Evolutionary conservation across 2,888 invertebrate species (phyloP).

Genomic region (Odontomyia ornata): DNA sequence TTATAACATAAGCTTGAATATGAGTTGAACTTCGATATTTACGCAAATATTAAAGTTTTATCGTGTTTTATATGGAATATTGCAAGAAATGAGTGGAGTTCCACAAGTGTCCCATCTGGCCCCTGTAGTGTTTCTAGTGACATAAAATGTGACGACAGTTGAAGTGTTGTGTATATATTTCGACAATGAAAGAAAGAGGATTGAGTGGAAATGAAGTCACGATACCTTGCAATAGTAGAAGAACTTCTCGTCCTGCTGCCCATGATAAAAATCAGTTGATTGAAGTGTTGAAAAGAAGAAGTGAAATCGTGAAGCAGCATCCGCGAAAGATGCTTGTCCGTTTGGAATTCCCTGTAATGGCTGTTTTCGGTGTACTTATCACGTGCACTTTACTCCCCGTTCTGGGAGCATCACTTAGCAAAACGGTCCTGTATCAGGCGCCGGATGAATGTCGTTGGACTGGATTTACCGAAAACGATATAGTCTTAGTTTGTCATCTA

Average conservation of each 20-base stretch:
- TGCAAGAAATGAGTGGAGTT: too few relatives aligned
- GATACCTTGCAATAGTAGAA: constrained; percentile 26
- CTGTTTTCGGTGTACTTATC: constrained; percentile 44
- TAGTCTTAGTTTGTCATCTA: constrained; percentile 79
- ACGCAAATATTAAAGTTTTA: too few relatives aligned
- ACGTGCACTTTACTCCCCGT: constrained; percentile 54
- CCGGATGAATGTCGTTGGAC: constrained; percentile 79
- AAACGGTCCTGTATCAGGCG: constrained; percentile 73
- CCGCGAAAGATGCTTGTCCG: constrained; percentile 5
- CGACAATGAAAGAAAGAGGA: constrained; percentile 12
- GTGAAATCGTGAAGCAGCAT: constrained; percentile 24
- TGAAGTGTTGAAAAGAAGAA: constrained; percentile 36
- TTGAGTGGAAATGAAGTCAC: constrained; percentile 31
- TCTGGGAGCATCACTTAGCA: constrained; percentile 62
- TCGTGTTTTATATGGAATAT: constrained; percentile 16
- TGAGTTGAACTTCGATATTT: too few relatives aligned
- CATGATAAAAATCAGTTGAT: not conserved
- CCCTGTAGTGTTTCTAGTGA: constrained; percentile 24
- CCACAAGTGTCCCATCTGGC: constrained; percentile 27
- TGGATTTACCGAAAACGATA: constrained; percentile 66
- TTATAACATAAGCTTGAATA: too few relatives aligned
- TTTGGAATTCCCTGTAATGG: constrained; percentile 10
- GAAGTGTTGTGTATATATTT: not conserved
- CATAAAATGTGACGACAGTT: constrained; percentile 37
- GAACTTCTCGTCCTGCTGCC: too few relatives aligned